Conservation (phyloP, 2,113 vertebrate species). For the Hippocampus barbouri region DNA sequence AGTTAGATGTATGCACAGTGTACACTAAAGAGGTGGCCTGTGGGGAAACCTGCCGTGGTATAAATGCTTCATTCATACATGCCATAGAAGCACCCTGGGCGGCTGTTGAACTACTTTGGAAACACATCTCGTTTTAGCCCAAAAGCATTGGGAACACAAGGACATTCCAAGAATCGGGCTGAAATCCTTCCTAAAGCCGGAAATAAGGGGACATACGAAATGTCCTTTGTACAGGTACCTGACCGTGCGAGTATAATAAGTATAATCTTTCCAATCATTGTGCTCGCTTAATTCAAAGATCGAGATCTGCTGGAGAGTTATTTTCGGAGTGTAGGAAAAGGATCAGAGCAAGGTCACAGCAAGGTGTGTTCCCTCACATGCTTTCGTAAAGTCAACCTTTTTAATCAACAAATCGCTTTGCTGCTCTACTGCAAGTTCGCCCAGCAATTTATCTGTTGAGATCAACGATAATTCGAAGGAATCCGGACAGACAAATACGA, state of each 20-base stretch:
- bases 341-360: slow-evolving; percentile 36
- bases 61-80: slow-evolving; percentile 51
- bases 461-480: no score
- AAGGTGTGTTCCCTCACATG: slow-evolving; percentile 6
- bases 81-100: slow-evolving; percentile 20
- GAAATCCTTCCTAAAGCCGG: slow-evolving; percentile 12
- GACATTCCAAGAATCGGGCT: slow-evolving; percentile 22
- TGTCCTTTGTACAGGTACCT: slow-evolving; percentile 16
- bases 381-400: not conserved
- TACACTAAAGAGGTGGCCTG: slow-evolving; percentile 29
- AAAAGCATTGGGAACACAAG: slow-evolving; percentile 24
- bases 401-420: not conserved
- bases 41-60: slow-evolving; percentile 13
- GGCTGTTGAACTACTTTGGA: slow-evolving; percentile 28
- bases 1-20: slow-evolving; percentile 11
- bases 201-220: slow-evolving; percentile 34
- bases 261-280: slow-evolving; percentile 22
- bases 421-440: not conserved
- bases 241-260: slow-evolving; percentile 11
- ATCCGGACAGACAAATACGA: no score
- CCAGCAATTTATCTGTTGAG: not conserved
- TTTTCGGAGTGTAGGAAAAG: slow-evolving; percentile 19
- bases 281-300: slow-evolving; percentile 28
- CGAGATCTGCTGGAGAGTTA: slow-evolving; percentile 8
- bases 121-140: slow-evolving; percentile 33